phyloP scores from a whole-genome alignment of 2,113 vertebrate species.

The Sceloporus tristichus region DNA sequence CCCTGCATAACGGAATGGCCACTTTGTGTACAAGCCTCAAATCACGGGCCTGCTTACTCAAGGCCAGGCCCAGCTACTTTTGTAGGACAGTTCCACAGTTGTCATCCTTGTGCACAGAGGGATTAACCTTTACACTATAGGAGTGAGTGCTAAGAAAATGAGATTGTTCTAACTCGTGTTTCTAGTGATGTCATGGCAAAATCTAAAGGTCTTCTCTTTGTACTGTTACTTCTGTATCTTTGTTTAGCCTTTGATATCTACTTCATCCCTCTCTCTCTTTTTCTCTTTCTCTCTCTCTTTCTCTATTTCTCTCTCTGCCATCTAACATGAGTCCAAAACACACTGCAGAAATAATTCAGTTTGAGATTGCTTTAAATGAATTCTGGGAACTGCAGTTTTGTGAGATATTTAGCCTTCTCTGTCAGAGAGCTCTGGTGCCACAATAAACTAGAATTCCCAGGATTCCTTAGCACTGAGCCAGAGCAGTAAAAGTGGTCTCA shows the following conservation, averaged over 20 bases:
- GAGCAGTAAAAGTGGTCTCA: too few species aligned
- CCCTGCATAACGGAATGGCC: neutral
- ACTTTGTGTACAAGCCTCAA: neutral
- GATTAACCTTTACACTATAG: neutral
- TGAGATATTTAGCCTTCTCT: too few species aligned
- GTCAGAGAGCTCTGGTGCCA: too few species aligned
- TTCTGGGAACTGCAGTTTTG: too few species aligned
- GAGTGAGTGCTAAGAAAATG: neutral
- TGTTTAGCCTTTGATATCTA: neutral
- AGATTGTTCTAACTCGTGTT: neutral
- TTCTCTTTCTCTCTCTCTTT: too few species aligned
- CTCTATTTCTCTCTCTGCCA: too few species aligned
- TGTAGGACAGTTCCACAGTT: neutral
- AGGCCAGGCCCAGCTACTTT: neutral
- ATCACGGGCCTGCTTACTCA: neutral
- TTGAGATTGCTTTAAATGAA: too few species aligned
- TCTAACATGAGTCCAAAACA: too few species aligned
- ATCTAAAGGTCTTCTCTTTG: neutral
- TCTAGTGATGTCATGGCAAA: neutral
- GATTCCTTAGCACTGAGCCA: too few species aligned
- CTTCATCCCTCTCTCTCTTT: neutral
- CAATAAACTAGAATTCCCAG: too few species aligned
- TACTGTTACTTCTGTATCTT: neutral
- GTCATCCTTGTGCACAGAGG: neutral
- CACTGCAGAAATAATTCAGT: too few species aligned